These are phyloP conservation scores for Brachymystax lenok DNA, from an alignment of 2,797 vertebrate genomes.

Conservation along the genomic window DNA sequence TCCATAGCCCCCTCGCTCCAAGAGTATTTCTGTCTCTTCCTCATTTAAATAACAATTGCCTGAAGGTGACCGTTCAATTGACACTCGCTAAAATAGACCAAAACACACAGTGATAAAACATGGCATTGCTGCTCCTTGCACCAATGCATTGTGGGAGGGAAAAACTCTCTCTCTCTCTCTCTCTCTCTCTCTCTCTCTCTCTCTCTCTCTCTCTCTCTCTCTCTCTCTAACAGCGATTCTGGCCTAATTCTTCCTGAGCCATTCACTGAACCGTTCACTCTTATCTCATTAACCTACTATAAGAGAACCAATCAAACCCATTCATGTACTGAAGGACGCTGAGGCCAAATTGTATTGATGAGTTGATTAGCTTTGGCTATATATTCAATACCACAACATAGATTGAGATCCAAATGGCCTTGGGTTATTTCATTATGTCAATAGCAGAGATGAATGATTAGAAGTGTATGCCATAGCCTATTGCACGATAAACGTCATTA, in stretches of 20 bases:
- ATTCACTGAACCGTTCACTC: not conserved
- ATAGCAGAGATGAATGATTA: constrained; percentile 5
- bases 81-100: constrained; percentile 27
- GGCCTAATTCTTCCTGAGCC: constrained; percentile 30
- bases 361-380: constrained; percentile 25
- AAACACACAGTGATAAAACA: not conserved
- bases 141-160: not conserved
- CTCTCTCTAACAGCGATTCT: not conserved
- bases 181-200: not conserved
- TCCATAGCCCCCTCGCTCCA: not conserved
- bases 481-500: too few species aligned
- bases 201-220: too few species aligned
- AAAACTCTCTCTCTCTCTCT: not conserved
- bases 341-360: not conserved
- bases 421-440: constrained; percentile 1
- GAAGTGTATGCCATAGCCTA: not conserved
- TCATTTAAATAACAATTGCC: constrained; percentile 49
- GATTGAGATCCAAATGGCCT: not conserved
- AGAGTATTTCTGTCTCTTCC: not conserved
- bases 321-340: not conserved
- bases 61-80: constrained; percentile 52
- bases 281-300: not conserved
- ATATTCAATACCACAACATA: not conserved
- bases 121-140: not conserved
- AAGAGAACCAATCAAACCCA: not conserved